Percentiles rank a stretch among this genome's conserved stretches.
These are phyloP conservation scores for Teleopsis dalmanni DNA, from an alignment of 1,140 invertebrate genomes.

Conservation along the genomic window DNA sequence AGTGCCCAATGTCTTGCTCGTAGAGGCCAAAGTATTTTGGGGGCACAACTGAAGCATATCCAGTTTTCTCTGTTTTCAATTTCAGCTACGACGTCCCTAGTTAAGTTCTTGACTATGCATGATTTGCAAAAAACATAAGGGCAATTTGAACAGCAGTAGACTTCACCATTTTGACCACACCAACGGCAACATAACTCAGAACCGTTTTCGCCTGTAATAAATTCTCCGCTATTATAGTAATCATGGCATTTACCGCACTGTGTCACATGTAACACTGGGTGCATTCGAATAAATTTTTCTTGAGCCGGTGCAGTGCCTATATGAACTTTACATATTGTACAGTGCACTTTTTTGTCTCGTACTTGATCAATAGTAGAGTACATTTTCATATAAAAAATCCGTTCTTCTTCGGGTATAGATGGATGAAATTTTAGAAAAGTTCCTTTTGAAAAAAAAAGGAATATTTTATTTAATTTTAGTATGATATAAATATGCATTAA, in stretches of 20 bases:
- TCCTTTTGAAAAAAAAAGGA: neutral
- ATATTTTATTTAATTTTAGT: too few relatives aligned
- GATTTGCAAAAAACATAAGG: slow-evolving; percentile 71
- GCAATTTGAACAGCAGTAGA: slow-evolving; percentile 78
- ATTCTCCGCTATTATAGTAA: slow-evolving; percentile 70
- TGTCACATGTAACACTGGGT: slow-evolving; percentile 69
- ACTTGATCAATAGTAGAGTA: slow-evolving; percentile 46
- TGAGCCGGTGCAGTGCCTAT: slow-evolving; percentile 58
- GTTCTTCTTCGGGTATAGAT: slow-evolving; percentile 48
- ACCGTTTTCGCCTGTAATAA: slow-evolving; percentile 73
- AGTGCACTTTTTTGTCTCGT: slow-evolving; percentile 55
- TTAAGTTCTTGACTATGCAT: slow-evolving; percentile 77
- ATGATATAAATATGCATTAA: too few relatives aligned
- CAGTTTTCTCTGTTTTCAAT: slow-evolving; percentile 69
- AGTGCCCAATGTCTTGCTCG: slow-evolving; percentile 59
- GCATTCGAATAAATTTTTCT: slow-evolving; percentile 56
- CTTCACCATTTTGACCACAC: slow-evolving; percentile 76
- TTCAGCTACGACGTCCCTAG: slow-evolving; percentile 56
- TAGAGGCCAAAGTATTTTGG: slow-evolving; percentile 57
- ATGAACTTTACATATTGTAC: slow-evolving; percentile 63
- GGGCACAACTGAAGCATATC: slow-evolving; percentile 77
- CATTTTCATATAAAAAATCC: slow-evolving; percentile 39
- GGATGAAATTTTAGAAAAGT: slow-evolving; percentile 46
- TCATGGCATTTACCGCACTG: slow-evolving; percentile 71
- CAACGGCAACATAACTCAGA: slow-evolving; percentile 85